Conservation (phyloP, 2,797 vertebrate species). For the Capromys pilorides region DNA sequence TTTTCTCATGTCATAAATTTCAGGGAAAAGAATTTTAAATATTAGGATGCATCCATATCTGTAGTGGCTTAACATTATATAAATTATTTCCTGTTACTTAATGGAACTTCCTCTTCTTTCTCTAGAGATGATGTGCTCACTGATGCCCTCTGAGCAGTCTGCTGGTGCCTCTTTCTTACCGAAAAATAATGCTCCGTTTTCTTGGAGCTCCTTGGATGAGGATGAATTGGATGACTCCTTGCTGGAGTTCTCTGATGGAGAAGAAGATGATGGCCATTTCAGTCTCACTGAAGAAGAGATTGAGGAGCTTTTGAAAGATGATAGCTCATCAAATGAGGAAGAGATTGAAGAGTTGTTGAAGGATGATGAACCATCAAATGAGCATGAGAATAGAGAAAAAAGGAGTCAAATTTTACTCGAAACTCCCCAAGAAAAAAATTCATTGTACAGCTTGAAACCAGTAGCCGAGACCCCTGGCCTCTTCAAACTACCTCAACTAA, state of each 20-base stretch:
- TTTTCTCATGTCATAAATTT: constrained; percentile 43
- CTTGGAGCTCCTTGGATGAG: constrained; percentile 68
- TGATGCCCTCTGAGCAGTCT: constrained; percentile 41
- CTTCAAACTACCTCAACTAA: constrained; percentile 76
- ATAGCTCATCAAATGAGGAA: constrained; percentile 60
- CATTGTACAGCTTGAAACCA: constrained; percentile 42
- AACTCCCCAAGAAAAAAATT: not conserved
- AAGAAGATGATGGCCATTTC: constrained; percentile 80
- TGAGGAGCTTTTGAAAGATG: constrained; percentile 83
- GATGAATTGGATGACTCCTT: constrained; percentile 80
- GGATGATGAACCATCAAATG: not conserved
- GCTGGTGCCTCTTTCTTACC: constrained; percentile 26
- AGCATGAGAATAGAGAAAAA: not conserved
- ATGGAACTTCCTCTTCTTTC: constrained; percentile 38
- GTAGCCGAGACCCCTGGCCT: constrained; percentile 59
- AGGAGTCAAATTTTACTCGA: not conserved
- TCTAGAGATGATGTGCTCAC: constrained; percentile 69
- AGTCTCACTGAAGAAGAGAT: constrained; percentile 84
- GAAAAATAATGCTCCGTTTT: constrained; percentile 28
- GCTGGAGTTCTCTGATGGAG: constrained; percentile 79
- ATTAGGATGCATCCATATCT: not conserved
- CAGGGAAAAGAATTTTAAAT: constrained; percentile 69
- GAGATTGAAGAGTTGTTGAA: not conserved
- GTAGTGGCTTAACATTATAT: constrained; percentile 19
- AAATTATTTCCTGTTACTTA: constrained; percentile 54